A percentile compares a stretch with the other conserved stretches of the same genome.
Conservation (phyloP, 2,888 invertebrate species). For the Metacarcinus magister region DNA sequence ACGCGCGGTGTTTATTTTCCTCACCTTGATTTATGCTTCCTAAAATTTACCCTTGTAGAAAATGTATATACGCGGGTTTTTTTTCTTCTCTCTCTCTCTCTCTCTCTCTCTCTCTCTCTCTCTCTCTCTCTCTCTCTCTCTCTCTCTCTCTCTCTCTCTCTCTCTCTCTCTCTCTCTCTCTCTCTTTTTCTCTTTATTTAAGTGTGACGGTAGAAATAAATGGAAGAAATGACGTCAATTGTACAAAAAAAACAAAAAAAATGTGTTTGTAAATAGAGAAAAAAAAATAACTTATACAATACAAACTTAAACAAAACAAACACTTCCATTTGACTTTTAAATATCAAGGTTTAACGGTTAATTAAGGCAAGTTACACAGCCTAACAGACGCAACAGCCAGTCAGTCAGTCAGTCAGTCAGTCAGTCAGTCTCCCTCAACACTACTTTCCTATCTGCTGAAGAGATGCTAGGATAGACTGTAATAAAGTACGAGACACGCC, state of each 20-base stretch:
- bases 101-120: not conserved
- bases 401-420: not conserved
- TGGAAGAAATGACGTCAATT: no score
- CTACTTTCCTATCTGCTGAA: not conserved
- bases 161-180: not conserved
- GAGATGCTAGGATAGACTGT: not conserved
- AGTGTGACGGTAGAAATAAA: no score
- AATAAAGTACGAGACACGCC: not conserved
- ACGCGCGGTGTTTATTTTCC: not conserved
- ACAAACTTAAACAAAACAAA: not conserved
- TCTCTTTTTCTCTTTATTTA: no score
- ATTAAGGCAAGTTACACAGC: no score
- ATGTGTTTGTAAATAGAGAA: not conserved
- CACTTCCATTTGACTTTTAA: not conserved
- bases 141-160: constrained; percentile 2
- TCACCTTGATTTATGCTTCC: not conserved
- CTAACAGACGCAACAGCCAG: no score
- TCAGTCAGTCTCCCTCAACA: not conserved
- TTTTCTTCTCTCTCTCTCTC: not conserved
- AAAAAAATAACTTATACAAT: not conserved
- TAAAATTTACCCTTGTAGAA: not conserved
- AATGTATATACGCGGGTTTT: not conserved
- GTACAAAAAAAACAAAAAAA: no score
- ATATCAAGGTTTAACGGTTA: not conserved
- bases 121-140: constrained; percentile 2